Evolutionary conservation across 2,888 invertebrate genomes (phyloP).

Genomic region (Germaria angustata): DNA sequence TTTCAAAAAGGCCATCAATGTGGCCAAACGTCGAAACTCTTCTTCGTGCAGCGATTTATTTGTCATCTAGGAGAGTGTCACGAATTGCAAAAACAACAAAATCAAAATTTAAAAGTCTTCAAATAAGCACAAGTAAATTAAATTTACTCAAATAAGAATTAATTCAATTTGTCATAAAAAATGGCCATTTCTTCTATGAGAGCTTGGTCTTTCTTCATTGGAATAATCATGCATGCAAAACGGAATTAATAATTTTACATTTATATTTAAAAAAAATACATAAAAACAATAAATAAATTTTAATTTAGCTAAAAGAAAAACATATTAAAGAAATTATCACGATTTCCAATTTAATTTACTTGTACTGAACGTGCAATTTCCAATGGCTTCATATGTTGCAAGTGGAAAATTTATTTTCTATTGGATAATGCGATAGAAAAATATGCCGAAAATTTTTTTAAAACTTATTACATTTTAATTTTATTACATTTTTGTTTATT

Average conservation of each 20-base stretch:
- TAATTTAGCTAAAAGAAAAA: conserved; percentile 1
- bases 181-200: not conserved
- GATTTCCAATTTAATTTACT: not conserved
- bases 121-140: conserved; percentile 17
- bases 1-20: conserved; percentile 77
- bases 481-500: too few species aligned
- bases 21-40: conserved; percentile 77
- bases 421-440: too few species aligned
- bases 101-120: conserved; percentile 52
- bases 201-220: not conserved
- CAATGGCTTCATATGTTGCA: conserved; percentile 20
- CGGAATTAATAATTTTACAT: conserved; percentile 40
- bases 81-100: conserved; percentile 13
- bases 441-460: too few species aligned
- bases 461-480: too few species aligned
- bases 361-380: not conserved
- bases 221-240: conserved; percentile 41
- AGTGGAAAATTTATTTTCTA: too few species aligned
- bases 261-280: not conserved
- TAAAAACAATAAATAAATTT: not conserved
- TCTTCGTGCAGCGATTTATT: conserved; percentile 79
- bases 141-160: not conserved
- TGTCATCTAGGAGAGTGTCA: conserved; percentile 75
- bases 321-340: not conserved
- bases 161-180: conserved; percentile 6